phyloP scores from a whole-genome alignment of 1,140 invertebrate species.

The Hyles vespertilio region DNA sequence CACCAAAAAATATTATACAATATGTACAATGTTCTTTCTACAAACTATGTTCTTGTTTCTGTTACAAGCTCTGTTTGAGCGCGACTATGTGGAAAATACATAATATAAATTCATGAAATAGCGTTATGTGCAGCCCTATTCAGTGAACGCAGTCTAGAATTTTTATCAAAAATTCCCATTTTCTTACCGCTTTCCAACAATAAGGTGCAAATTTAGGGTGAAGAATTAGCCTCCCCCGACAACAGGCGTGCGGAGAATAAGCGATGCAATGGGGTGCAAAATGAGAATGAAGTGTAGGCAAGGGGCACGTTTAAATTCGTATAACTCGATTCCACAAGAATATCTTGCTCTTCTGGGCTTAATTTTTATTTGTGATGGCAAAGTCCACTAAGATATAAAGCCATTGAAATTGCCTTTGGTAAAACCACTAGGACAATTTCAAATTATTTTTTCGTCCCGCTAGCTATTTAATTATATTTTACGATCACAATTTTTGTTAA shows the following conservation, averaged over 20 bases:
- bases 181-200: slow-evolving; percentile 57
- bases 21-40: too few species aligned
- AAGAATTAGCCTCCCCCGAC: slow-evolving; percentile 63
- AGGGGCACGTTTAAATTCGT: slow-evolving; percentile 1
- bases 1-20: too few species aligned
- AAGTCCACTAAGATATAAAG: too few species aligned
- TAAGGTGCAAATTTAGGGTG: slow-evolving; percentile 71
- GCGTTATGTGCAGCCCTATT: slow-evolving; percentile 1
- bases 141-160: slow-evolving; percentile 39
- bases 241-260: slow-evolving; percentile 49
- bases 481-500: too few species aligned
- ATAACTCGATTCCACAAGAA: not conserved
- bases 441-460: too few species aligned
- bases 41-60: too few species aligned
- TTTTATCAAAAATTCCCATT: slow-evolving; percentile 62
- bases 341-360: not conserved
- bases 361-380: not conserved
- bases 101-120: too few species aligned
- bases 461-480: too few species aligned
- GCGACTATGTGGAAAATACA: too few species aligned
- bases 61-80: too few species aligned
- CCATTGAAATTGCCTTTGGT: too few species aligned
- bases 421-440: too few species aligned
- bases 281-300: slow-evolving; percentile 8
- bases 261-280: slow-evolving; percentile 41